Evolutionary conservation across 2,797 vertebrate species (phyloP).

Genomic region (Astyanax mexicanus): DNA sequence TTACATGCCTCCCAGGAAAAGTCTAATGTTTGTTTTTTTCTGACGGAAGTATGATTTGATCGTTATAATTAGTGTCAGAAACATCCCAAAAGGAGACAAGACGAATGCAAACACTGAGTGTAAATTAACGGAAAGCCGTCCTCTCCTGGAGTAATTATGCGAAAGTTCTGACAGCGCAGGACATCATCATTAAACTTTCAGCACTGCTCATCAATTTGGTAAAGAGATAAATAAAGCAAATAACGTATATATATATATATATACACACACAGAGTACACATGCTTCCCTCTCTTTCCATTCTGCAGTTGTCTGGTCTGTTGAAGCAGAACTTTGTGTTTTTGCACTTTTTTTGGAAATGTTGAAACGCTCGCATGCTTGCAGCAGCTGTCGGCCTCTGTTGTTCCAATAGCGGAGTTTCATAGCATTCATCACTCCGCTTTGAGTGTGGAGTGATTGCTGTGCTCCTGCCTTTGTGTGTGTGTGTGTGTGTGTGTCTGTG

Average conservation of each 20-base stretch:
- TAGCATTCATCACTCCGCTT: background rate
- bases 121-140: constrained; percentile 12
- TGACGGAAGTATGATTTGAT: constrained; percentile 26
- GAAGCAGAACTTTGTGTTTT: background rate
- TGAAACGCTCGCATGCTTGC: constrained; percentile 15
- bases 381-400: constrained; percentile 30
- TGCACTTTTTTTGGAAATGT: constrained; percentile 34
- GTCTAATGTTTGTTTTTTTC: constrained; percentile 12
- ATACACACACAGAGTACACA: background rate
- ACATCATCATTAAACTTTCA: constrained; percentile 23
- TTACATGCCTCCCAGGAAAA: background rate
- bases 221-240: constrained; percentile 34
- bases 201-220: constrained; percentile 8
- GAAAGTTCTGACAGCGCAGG: constrained; percentile 1
- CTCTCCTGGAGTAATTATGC: constrained; percentile 17
- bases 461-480: background rate
- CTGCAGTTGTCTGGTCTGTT: background rate
- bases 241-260: background rate
- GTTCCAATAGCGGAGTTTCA: constrained; percentile 25
- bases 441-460: constrained; percentile 8
- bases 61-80: constrained; percentile 29
- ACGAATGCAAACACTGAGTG: constrained; percentile 2
- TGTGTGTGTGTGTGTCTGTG: background rate
- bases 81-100: constrained; percentile 5
- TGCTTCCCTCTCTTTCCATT: background rate